Base-by-base conservation (phyloP, 1,140 invertebrate species). In the Zaprionus capensis region DNA sequence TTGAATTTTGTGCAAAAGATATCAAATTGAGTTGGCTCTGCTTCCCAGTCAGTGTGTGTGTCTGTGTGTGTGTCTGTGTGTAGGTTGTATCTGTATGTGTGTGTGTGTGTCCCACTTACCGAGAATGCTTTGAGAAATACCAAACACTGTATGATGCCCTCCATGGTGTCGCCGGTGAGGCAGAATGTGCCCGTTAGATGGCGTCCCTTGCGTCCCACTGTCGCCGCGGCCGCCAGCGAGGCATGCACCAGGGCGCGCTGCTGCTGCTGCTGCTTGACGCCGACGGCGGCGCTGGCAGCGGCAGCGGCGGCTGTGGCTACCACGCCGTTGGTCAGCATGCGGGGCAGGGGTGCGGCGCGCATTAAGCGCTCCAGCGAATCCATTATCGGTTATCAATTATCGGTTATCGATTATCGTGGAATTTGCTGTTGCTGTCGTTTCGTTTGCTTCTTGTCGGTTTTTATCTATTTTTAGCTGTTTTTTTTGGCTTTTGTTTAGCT, bases 41-140 rank as follows among this genome's bases (percentile, higher is more conserved):
- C 64, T 31, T 58, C 20, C 53, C 34, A 51, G 24, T 49, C 36
- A 46, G 41, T 62, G 24, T 64, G 17, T 67, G n/a, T 41, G 20
- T 38, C 26, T 61, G 36, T 53, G n/a, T 59, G 34, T 70, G 5
- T 11, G 15, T 14, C 9, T 59, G 20, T 59, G 44, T 38, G 20
- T 57, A 34, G 34, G 51, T 5, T 36, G 5, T 63, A 31, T 58
- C 36, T 20, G n/a, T 69, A 31, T 65, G 9, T 26, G 20, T 46
- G 7, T 63, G 34, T 31, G 44, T 12, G 55, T 58, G 31, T 31
- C 70, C 71, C 69, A 94, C 96, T 96, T 95, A 98, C 97, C 96
- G 96, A 97, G 92, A 97, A 98, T 34, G 97, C 97, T 94, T 97
- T 98, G 88, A 98, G 95, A 94, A 97, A 97, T 80, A 98, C 97